phyloP scores from a whole-genome alignment of 2,113 vertebrate genomes.

The Motacilla alba region DNA sequence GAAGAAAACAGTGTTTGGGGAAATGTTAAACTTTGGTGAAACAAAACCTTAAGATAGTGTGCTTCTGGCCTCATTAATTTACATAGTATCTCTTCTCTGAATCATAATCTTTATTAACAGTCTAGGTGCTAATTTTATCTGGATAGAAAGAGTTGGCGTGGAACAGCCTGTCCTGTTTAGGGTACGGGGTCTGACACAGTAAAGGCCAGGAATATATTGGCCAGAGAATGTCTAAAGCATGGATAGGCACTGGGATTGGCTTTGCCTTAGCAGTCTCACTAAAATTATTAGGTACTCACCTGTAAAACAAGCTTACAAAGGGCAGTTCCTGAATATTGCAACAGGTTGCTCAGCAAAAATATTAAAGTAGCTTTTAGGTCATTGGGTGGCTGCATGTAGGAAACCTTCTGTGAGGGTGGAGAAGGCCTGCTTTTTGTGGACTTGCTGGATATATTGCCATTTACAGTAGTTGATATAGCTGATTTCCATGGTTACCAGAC shows the following conservation, averaged over 20 bases:
- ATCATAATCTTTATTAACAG: neutral
- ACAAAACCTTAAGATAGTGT: neutral
- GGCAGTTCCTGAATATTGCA: neutral
- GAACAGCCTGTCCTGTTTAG: neutral
- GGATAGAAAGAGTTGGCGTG: neutral
- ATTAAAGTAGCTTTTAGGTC: neutral
- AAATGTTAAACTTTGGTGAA: neutral
- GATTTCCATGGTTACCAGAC: slow-evolving; percentile 71
- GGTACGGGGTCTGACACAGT: neutral
- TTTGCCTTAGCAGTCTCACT: neutral
- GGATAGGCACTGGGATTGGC: no score
- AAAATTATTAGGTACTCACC: neutral
- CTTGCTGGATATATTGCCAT: slow-evolving; percentile 19
- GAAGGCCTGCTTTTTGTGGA: neutral
- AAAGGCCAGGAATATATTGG: neutral
- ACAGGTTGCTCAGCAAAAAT: neutral
- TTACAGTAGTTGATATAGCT: slow-evolving; percentile 58
- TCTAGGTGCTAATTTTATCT: neutral
- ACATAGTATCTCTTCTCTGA: neutral
- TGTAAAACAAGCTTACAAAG: neutral
- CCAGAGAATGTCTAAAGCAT: neutral
- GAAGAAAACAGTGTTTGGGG: neutral
- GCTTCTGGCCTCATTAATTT: neutral
- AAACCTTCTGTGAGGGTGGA: neutral
- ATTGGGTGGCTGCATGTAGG: neutral